Conservation (phyloP, 2,797 vertebrate genomes). For the Enteromius trimaculatus region DNA sequence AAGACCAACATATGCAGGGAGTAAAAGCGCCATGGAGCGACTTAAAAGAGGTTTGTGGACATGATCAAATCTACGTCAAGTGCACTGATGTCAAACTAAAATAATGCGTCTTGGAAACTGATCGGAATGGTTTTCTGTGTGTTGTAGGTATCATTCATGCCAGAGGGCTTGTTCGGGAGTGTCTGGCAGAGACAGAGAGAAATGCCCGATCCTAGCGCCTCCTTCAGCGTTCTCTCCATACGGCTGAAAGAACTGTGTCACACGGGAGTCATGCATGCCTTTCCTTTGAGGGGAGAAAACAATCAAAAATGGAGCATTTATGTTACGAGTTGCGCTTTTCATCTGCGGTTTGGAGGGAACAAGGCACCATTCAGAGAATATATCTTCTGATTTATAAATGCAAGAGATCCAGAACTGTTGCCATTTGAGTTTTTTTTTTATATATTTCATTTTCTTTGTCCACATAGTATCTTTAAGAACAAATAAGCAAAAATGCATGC, state of each 20-base stretch:
- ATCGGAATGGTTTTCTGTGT: slow-evolving; percentile 25
- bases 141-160: slow-evolving; percentile 94
- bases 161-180: slow-evolving; percentile 95
- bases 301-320: slow-evolving; percentile 62
- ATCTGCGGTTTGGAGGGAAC: slow-evolving; percentile 53
- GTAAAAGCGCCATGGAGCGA: slow-evolving; percentile 99
- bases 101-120: background rate
- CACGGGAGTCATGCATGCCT: slow-evolving; percentile 73
- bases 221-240: slow-evolving; percentile 57
- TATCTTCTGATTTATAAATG: slow-evolving; percentile 46
- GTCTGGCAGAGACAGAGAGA: slow-evolving; percentile 95
- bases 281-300: slow-evolving; percentile 70
- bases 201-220: slow-evolving; percentile 90
- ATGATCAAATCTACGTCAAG: background rate
- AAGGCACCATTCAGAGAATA: slow-evolving; percentile 34
- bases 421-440: slow-evolving; percentile 57
- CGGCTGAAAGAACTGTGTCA: slow-evolving; percentile 51
- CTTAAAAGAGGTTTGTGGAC: slow-evolving; percentile 89
- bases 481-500: slow-evolving; percentile 82
- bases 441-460: slow-evolving; percentile 55
- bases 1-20: slow-evolving; percentile 95
- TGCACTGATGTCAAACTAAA: background rate
- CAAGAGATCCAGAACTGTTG: slow-evolving; percentile 62
- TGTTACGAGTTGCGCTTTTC: slow-evolving; percentile 53
- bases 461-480: slow-evolving; percentile 50